Evolutionary conservation across 2,888 invertebrate species (phyloP), one percentile per base, ranked within the genome.

Genomic region (Andrena hattorfiana): DNA sequence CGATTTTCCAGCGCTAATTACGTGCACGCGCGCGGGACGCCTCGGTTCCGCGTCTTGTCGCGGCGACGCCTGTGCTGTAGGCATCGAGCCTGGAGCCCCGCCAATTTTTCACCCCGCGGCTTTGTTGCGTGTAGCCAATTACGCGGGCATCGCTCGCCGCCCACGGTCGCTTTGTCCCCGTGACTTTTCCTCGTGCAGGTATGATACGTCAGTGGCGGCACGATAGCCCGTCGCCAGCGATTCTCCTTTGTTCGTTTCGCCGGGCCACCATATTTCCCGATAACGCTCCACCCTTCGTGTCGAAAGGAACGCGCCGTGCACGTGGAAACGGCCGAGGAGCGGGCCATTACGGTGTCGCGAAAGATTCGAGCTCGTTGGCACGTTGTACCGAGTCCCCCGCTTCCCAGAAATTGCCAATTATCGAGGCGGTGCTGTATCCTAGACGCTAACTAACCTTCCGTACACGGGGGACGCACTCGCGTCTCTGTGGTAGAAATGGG

Each of bases 51-150:
- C 30, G 42, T 81, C 78, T 87, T 71, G 64, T 78, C 82, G 51
- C 54, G 54, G 66, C 63, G 67, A 64, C 71, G 23, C 60, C 67
- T 70, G 68, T 1, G 51, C 54, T 23, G 59, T 51, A 66, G 67
- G 80, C 62, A 70, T 68, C 68, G 73, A 59, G 42, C 59, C 63
- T 87, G 85, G 85, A 84, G 73, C 35, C 48, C 30, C 75, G 85
- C 87, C 87, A 87, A 81, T 87, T 81, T 85, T 85, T 84, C 72
- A 16, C 8, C 68, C 16, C 16, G 4, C 32, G 35, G 77, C 85
- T 75, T 78, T 77, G 84, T 86, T 84, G 86, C 85, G 77, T 66
- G 84, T 48, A 72, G 70, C 42, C 77, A 87, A 86, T 87, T 87
- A 84, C 77, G 69, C 72, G 70, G 67, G 81, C 85, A 59, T 63